A percentile compares a stretch with the other conserved stretches of the same genome.
These are phyloP conservation scores for Andricus curvator DNA, from an alignment of 2,888 invertebrate species.

Conservation along the genomic window DNA sequence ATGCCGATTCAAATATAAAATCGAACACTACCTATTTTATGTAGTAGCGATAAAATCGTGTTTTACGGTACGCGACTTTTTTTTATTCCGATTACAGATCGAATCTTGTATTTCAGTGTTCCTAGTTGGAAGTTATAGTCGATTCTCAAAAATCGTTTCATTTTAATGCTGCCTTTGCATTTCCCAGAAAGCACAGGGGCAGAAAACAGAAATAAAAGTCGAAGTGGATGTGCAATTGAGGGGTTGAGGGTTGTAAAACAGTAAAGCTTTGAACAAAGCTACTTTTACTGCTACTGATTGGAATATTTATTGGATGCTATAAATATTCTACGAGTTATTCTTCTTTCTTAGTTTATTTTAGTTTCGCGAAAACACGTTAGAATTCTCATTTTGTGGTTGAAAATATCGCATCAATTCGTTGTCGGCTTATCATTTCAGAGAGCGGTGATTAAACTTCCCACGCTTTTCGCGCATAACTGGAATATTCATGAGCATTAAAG, in stretches of 20 bases:
- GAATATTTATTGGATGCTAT: neutral
- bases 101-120: neutral
- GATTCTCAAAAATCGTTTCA: no score
- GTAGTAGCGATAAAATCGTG: neutral
- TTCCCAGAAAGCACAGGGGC: neutral
- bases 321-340: neutral
- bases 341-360: constrained; percentile 2
- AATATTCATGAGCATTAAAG: constrained; percentile 36
- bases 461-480: constrained; percentile 31
- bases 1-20: constrained; percentile 13
- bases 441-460: constrained; percentile 32
- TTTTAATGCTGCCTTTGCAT: neutral
- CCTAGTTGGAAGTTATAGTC: neutral
- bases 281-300: neutral
- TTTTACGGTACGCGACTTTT: constrained; percentile 3
- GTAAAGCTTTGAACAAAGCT: neutral
- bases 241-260: neutral
- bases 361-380: neutral
- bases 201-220: constrained; percentile 5
- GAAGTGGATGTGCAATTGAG: neutral
- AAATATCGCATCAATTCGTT: constrained; percentile 34
- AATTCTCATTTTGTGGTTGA: constrained; percentile 20
- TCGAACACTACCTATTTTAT: neutral
- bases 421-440: constrained; percentile 38
- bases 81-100: neutral